phyloP scores from a whole-genome alignment of 2,113 vertebrate species.

The Erythrolamprus reginae region DNA sequence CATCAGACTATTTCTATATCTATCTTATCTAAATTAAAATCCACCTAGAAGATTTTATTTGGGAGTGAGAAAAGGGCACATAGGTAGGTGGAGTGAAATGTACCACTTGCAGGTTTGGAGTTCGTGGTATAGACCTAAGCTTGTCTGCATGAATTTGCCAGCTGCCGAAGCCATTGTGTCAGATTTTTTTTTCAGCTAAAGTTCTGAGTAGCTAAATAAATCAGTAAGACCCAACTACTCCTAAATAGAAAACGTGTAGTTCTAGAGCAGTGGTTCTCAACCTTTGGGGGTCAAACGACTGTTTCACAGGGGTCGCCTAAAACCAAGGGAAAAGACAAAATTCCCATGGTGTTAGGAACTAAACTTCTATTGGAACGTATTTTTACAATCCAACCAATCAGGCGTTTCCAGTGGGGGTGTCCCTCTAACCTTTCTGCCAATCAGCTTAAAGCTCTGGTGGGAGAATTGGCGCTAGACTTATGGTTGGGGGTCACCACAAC shows the following conservation, averaged over 20 bases:
- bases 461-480: too few relatives aligned
- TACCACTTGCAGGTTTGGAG: not conserved
- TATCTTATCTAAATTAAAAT: not conserved
- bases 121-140: not conserved
- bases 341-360: too few relatives aligned
- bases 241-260: not conserved
- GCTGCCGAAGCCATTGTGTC: not conserved
- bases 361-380: too few relatives aligned
- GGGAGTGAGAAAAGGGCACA: not conserved
- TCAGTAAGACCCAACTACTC: not conserved
- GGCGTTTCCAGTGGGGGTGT: too few relatives aligned
- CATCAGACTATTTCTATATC: not conserved
- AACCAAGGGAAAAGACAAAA: too few relatives aligned
- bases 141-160: not conserved
- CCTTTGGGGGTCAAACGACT: too few relatives aligned
- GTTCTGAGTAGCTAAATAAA: not conserved
- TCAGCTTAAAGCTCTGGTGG: too few relatives aligned
- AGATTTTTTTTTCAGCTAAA: not conserved
- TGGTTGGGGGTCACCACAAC: too few relatives aligned
- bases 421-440: too few relatives aligned
- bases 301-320: too few relatives aligned
- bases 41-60: not conserved
- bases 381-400: too few relatives aligned
- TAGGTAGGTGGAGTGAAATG: not conserved
- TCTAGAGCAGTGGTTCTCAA: too few relatives aligned